Evolutionary conservation across 2,797 vertebrate species (phyloP).

Genomic region (Eutrigla gurnardus): DNA sequence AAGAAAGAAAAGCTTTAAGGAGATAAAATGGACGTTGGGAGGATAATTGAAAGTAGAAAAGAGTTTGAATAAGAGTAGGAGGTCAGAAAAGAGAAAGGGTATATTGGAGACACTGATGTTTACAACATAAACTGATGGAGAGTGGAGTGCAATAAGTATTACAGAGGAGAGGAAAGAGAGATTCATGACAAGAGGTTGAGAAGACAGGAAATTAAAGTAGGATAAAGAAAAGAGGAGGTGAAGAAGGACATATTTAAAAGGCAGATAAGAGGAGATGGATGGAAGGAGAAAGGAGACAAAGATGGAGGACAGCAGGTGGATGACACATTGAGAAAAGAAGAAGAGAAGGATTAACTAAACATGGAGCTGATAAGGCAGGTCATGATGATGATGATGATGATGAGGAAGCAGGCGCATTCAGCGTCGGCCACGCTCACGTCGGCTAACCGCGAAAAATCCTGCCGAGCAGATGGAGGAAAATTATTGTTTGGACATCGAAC

Average conservation of each 20-base stretch:
- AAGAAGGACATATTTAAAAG: neutral
- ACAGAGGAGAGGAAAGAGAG: neutral
- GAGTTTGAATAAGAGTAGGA: neutral
- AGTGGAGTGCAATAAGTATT: neutral
- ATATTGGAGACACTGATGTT: neutral
- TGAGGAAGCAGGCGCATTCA: neutral
- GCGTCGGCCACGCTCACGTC: neutral
- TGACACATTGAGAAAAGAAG: neutral
- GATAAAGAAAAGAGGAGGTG: neutral
- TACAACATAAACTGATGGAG: neutral
- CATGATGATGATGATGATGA: neutral
- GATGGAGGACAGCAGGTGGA: neutral
- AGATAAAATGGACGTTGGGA: neutral
- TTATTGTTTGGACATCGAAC: neutral
- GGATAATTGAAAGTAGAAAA: neutral
- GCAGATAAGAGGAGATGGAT: slow-evolving; percentile 1
- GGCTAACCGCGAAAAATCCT: neutral
- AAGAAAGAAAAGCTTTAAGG: neutral
- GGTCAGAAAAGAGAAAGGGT: neutral
- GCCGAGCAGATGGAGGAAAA: neutral
- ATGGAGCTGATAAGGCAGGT: neutral
- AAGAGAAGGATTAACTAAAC: neutral
- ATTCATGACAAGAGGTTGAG: neutral
- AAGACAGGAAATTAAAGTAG: slow-evolving; percentile 2
- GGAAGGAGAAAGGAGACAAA: neutral